Conservation (phyloP, 1,140 invertebrate genomes). For the Zaprionus capensis region DNA sequence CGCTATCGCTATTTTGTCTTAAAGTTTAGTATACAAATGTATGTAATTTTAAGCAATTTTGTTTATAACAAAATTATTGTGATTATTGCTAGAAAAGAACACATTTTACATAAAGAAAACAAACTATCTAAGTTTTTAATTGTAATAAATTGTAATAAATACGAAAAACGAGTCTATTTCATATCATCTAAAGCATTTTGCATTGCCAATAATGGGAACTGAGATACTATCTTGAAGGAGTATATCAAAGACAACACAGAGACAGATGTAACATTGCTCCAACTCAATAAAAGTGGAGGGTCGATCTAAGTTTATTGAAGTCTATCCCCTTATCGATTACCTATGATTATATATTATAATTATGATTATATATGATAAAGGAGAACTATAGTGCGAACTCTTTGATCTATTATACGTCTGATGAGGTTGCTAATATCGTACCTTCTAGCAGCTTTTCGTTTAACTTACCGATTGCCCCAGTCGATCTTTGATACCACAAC, state of each 20-base stretch:
- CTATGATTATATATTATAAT: too few relatives aligned
- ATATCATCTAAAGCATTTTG: constrained; percentile 19
- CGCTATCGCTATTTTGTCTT: constrained; percentile 80
- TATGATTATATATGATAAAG: too few relatives aligned
- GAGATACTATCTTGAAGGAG: too few relatives aligned
- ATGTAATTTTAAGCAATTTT: constrained; percentile 81
- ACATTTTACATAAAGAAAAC: constrained; percentile 78
- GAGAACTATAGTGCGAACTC: too few relatives aligned
- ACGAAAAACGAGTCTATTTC: constrained; percentile 60
- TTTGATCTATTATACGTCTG: too few relatives aligned
- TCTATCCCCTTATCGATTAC: too few relatives aligned
- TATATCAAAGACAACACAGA: fast-evolving
- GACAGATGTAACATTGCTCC: too few relatives aligned
- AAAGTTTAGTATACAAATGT: constrained; percentile 78
- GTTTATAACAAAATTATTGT: constrained; percentile 83
- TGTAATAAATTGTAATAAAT: constrained; percentile 81
- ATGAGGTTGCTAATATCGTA: too few relatives aligned
- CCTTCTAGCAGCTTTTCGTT: too few relatives aligned
- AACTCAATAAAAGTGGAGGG: too few relatives aligned
- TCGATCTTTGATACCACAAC: constrained; percentile 96
- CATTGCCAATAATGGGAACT: not conserved
- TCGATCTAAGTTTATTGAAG: too few relatives aligned
- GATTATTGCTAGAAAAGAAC: constrained; percentile 83
- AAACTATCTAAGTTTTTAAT: constrained; percentile 79
- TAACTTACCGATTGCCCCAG: constrained; percentile 96